A percentile compares a stretch with the other conserved stretches of the same genome.
Conservation (phyloP, 2,113 vertebrate genomes). For the Proteles cristata region DNA sequence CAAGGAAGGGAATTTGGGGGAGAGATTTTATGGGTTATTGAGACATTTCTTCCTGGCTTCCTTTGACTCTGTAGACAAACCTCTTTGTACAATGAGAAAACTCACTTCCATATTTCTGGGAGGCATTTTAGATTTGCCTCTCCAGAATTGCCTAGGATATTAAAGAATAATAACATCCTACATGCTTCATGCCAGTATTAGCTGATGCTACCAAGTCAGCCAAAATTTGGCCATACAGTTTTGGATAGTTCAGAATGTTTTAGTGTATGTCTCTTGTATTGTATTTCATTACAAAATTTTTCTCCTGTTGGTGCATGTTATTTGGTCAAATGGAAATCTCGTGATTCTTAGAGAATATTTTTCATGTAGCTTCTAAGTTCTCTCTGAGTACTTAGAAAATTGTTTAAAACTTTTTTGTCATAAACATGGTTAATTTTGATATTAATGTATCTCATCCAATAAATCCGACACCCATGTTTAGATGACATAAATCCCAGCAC, state of each 20-base stretch:
- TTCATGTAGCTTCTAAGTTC: not conserved
- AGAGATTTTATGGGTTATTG: not conserved
- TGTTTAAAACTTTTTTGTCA: not conserved
- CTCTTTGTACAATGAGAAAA: not conserved
- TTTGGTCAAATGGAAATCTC: not conserved
- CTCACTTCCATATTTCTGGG: not conserved
- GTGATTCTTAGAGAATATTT: not conserved
- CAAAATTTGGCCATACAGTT: not conserved
- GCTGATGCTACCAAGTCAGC: not conserved
- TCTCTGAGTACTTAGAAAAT: not conserved
- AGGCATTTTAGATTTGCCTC: not conserved
- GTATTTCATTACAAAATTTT: not conserved
- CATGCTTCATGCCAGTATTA: not conserved
- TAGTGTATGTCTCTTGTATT: not conserved
- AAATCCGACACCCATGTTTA: not conserved
- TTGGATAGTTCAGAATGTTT: not conserved
- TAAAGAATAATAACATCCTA: not conserved
- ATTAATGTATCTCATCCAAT: not conserved
- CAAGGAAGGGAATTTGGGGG: not conserved
- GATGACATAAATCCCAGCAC: rapidly evolving
- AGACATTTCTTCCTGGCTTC: not conserved
- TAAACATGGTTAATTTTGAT: not conserved
- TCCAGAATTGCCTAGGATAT: no score
- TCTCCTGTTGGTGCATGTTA: not conserved
- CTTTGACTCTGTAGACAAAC: not conserved